Base-by-base conservation (phyloP, 1,140 invertebrate species). In the Calliopsis andreniformis region DNA sequence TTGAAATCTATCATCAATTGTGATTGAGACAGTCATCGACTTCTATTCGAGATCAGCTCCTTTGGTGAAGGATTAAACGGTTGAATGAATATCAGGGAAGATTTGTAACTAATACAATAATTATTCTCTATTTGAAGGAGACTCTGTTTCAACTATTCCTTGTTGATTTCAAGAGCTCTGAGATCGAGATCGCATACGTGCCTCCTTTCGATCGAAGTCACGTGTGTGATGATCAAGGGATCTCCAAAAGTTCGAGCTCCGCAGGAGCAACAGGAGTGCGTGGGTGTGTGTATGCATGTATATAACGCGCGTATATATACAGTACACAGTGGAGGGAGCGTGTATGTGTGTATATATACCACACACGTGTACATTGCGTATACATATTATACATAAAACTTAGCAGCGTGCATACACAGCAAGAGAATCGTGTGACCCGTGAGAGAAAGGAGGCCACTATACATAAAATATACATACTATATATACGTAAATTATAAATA, bases 401-500 rank as follows among this genome's bases (percentile, higher is more conserved):
- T 62, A 66, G 73, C 66, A 61, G 6, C 73, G 56, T 76, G 45
- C 47, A 70, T 76, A 76, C 55, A 61, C 66, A 53, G 35, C 62
- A 67, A n/a, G n/a, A 39, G 43, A 61, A 32, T 7, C 30, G 35
- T 70, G 53, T n/a, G n/a, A n/a, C n/a, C 45, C 51, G 51, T 45
- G 56, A 76, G 35, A n/a, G 35, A 39, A 10, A 71, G 66, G 53
- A 76, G 67, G 66, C 55, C 47, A 71, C 67, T 61, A 76, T 61
- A 76, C 39, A 58, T 76, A 76, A 58, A 75, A 73, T 43, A 79
- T 75, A 76, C 68, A 82, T 78, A 83, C 78, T 78, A 78, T 77
- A 70, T 30, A 83, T 81, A 78, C 80, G 80, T 78, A 82, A 83
- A 83, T 77, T 79, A 82, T 45, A 56, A 66, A 78, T 67, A 83